These are phyloP conservation scores for Takifugu bimaculatus DNA, from an alignment of 2,113 vertebrate species.

Conservation along the genomic window DNA sequence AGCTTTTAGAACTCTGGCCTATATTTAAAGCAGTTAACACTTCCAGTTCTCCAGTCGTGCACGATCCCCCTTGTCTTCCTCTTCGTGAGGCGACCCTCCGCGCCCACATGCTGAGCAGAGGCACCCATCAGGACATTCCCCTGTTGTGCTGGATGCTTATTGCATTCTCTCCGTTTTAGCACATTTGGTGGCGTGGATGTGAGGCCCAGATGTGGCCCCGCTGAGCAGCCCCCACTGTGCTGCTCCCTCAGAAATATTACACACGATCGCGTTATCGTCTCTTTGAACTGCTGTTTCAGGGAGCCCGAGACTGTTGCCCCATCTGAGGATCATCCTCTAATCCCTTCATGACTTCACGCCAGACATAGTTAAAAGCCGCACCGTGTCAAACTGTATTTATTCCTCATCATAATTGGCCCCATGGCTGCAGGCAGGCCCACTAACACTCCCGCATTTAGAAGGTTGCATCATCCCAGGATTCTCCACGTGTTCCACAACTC, in stretches of 20 bases:
- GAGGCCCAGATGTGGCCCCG: no score
- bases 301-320: constrained; percentile 31
- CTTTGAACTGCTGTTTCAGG: constrained; percentile 45
- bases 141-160: no score
- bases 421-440: constrained; percentile 44
- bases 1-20: constrained; percentile 89
- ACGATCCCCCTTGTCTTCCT: constrained; percentile 43
- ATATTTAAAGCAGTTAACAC: constrained; percentile 86
- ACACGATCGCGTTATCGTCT: constrained; percentile 28
- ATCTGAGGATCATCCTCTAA: constrained; percentile 45
- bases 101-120: constrained; percentile 4
- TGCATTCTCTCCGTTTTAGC: no score
- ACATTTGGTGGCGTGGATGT: no score
- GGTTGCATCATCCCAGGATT: constrained; percentile 71
- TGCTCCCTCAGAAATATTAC: constrained; percentile 15
- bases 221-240: not conserved
- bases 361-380: constrained; percentile 42
- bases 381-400: constrained; percentile 62
- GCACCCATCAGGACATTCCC: not conserved
- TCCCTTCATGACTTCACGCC: constrained; percentile 57
- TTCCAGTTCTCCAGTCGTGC: constrained; percentile 58
- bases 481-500: constrained; percentile 65
- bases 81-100: constrained; percentile 15
- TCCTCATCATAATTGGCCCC: constrained; percentile 64
- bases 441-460: constrained; percentile 72